These are phyloP conservation scores for Andrena minutula DNA, from an alignment of 2,888 invertebrate genomes.

Conservation along the genomic window DNA sequence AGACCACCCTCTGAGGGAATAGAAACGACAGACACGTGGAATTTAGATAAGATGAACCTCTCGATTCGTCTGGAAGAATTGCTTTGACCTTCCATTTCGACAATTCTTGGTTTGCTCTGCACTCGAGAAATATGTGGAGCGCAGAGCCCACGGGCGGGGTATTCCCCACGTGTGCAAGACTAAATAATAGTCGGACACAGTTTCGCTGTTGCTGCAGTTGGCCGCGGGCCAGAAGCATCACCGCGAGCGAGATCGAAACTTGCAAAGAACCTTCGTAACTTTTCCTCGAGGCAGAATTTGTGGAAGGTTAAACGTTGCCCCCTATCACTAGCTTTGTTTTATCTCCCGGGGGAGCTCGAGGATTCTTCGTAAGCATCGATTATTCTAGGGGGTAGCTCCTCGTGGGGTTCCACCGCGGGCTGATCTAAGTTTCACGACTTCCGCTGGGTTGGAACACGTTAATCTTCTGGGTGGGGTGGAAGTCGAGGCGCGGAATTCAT, in stretches of 20 bases:
- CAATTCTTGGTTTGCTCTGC: too few species aligned
- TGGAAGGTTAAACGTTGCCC: neutral
- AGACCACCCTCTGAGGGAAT: neutral
- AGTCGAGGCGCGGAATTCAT: neutral
- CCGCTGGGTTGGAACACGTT: too few species aligned
- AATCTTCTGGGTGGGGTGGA: too few species aligned
- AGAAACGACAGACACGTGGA: too few species aligned
- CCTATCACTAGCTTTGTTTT: neutral
- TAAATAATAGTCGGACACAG: neutral
- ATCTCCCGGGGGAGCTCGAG: neutral
- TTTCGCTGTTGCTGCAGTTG: neutral
- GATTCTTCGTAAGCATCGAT: neutral
- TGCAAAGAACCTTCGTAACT: neutral
- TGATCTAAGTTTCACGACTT: too few species aligned
- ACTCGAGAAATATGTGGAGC: too few species aligned
- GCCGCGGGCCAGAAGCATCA: conserved; percentile 17
- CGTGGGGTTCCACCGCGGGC: too few species aligned
- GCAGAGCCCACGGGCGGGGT: too few species aligned
- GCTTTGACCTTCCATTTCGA: too few species aligned
- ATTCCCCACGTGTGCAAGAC: too few species aligned
- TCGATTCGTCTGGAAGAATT: too few species aligned
- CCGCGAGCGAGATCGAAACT: conserved; percentile 1
- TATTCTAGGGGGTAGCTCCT: neutral
- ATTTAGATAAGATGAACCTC: too few species aligned
- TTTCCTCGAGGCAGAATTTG: conserved; percentile 16